Conservation (phyloP, 2,888 invertebrate species). For the Biston stratarius region DNA sequence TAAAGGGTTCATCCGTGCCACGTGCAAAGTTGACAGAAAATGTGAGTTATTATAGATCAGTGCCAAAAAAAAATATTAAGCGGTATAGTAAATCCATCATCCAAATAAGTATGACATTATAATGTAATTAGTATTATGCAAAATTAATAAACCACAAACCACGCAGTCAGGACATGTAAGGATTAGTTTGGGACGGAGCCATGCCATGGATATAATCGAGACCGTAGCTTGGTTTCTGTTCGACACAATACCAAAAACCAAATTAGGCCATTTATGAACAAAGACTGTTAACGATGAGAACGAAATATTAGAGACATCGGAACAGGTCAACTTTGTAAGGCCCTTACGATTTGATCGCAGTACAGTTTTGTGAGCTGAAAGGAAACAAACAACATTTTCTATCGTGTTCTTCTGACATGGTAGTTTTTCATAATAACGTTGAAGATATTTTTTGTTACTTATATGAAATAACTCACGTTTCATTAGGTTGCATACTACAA, state of each 20-base stretch:
- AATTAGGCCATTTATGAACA: constrained; percentile 35
- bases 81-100: not conserved
- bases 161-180: not conserved
- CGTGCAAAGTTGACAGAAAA: constrained; percentile 16
- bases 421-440: no score
- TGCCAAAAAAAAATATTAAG: not conserved
- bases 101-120: not conserved
- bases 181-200: constrained; percentile 21
- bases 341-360: constrained; percentile 83
- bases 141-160: constrained; percentile 11
- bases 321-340: constrained; percentile 62
- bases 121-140: not conserved
- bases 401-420: not conserved
- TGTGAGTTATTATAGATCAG: constrained; percentile 14
- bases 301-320: constrained; percentile 51
- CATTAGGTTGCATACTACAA: no score
- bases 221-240: constrained; percentile 36
- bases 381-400: constrained; percentile 60
- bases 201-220: constrained; percentile 35
- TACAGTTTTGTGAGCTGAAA: constrained; percentile 85
- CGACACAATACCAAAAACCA: constrained; percentile 21
- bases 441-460: no score
- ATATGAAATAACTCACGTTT: no score
- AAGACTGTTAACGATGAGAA: constrained; percentile 54
- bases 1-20: constrained; percentile 15